Conservation (phyloP, 2,113 vertebrate species). For the Toxotes chatareus region DNA sequence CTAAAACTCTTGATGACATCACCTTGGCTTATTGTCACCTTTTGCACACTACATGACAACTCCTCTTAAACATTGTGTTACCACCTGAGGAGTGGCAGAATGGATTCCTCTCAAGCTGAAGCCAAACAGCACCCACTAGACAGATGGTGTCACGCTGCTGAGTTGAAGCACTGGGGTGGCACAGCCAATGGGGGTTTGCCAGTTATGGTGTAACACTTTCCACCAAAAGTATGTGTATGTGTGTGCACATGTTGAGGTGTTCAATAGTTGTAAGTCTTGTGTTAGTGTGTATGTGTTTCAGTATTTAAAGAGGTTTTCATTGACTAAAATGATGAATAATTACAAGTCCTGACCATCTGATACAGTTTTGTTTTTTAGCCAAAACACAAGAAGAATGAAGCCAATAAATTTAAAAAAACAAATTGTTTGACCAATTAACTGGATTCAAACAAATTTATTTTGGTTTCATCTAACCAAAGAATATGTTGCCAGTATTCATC, state of each 20-base stretch:
- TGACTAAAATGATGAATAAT: background rate
- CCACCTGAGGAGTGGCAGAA: constrained; percentile 67
- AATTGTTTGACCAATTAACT: too few species aligned
- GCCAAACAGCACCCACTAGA: constrained; percentile 64
- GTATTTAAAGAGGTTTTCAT: constrained; percentile 27
- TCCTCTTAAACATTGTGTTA: constrained; percentile 46
- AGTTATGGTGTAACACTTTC: constrained; percentile 44
- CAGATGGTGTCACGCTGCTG: constrained; percentile 71
- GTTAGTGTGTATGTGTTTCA: constrained; percentile 7
- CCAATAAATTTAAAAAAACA: background rate
- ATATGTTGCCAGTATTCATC: too few species aligned
- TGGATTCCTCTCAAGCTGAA: constrained; percentile 72
- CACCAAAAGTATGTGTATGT: background rate
- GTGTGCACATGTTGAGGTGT: background rate
- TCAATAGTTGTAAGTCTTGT: constrained; percentile 5
- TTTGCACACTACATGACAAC: constrained; percentile 47
- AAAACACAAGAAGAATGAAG: background rate
- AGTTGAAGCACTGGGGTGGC: constrained; percentile 41
- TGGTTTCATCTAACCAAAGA: too few species aligned
- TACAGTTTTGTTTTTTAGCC: too few species aligned
- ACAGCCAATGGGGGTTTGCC: constrained; percentile 49
- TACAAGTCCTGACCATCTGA: too few species aligned
- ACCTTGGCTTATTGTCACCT: constrained; percentile 48
- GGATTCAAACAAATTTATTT: too few species aligned
- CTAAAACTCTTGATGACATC: constrained; percentile 28